These are phyloP conservation scores for Pseudomyrmex dendroicus DNA, from an alignment of 1,140 invertebrate genomes.

Conservation along the genomic window DNA sequence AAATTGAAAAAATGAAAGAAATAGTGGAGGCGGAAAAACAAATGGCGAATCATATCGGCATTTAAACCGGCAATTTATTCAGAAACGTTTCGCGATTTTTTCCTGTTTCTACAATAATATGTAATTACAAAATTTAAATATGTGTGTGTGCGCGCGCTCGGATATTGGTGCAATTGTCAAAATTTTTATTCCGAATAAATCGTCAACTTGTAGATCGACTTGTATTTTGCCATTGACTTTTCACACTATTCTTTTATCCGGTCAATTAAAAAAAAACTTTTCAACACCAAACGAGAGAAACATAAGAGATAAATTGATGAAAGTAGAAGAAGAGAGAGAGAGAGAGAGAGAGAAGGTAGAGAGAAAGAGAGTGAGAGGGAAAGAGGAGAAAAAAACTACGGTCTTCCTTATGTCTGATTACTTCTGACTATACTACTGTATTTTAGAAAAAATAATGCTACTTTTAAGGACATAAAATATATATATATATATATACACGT, in stretches of 20 bases:
- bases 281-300: background rate
- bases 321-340: background rate
- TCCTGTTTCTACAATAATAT: background rate
- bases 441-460: conserved; percentile 69
- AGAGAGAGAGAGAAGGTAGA: background rate
- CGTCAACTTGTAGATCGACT: background rate
- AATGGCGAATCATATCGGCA: background rate
- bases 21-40: background rate
- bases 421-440: conserved; percentile 67
- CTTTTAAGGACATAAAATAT: conserved; percentile 67
- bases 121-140: background rate
- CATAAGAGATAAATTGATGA: no score
- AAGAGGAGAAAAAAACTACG: conserved; percentile 18
- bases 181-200: background rate
- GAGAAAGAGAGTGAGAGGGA: background rate
- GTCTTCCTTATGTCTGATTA: conserved; percentile 67
- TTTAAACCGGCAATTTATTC: no score
- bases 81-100: no score
- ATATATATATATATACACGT: no score
- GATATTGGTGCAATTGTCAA: background rate
- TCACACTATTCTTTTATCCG: background rate
- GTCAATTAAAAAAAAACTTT: conserved; percentile 3
- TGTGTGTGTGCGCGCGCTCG: background rate
- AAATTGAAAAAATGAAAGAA: background rate
- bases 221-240: conserved; percentile 15